Conservation (phyloP, 1,140 invertebrate species). For the Bombus consobrinus region DNA sequence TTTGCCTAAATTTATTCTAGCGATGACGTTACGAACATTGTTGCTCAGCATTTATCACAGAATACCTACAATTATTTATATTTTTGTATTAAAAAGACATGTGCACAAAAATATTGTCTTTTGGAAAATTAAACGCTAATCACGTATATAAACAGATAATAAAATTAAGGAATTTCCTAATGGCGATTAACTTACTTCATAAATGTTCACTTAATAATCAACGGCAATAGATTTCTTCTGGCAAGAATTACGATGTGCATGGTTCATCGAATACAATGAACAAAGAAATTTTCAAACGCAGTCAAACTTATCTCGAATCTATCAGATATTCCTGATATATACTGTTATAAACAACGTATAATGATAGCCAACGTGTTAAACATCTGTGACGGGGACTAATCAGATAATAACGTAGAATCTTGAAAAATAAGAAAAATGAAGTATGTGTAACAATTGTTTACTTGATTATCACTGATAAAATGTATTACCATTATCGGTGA, state of each 20-base stretch:
- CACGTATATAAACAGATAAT: no score
- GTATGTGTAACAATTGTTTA: background rate
- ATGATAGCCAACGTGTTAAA: no score
- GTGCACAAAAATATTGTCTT: no score
- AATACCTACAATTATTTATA: no score
- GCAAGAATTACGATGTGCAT: background rate
- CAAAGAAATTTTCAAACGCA: background rate
- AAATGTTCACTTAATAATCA: background rate
- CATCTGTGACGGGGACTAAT: background rate
- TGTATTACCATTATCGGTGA: background rate
- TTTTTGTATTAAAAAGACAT: no score
- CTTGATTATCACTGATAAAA: background rate
- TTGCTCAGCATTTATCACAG: no score
- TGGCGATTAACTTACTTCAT: background rate
- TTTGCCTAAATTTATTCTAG: no score
- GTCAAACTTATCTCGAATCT: background rate
- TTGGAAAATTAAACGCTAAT: no score
- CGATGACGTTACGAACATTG: no score
- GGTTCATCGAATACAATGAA: background rate
- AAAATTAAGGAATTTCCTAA: no score
- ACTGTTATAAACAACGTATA: background rate
- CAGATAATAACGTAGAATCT: background rate
- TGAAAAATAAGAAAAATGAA: background rate
- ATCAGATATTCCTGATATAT: background rate
- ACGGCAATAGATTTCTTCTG: background rate